A percentile compares a stretch with the other conserved stretches of the same genome.
Conservation (phyloP, 2,888 invertebrate genomes). For the Anarsia innoxiella region DNA sequence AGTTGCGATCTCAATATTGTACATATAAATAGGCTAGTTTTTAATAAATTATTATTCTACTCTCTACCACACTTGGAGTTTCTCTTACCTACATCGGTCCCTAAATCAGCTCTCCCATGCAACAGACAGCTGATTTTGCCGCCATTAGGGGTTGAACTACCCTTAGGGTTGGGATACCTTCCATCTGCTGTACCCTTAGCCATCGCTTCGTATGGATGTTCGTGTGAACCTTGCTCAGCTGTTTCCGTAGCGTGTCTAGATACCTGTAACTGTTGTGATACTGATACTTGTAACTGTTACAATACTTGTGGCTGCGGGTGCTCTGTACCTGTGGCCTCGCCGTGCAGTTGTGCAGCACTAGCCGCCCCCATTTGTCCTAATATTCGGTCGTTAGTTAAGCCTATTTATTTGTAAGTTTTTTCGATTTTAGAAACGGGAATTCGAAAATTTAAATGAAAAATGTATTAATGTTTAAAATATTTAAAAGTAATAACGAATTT, state of each 20-base stretch:
- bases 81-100: neutral
- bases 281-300: neutral
- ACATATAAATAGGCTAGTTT: too few species aligned
- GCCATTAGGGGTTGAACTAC: conserved; percentile 32
- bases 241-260: conserved; percentile 9
- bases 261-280: conserved; percentile 19
- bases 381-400: conserved; percentile 26
- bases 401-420: conserved; percentile 30
- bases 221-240: conserved; percentile 5
- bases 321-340: conserved; percentile 29
- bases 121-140: conserved; percentile 32
- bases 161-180: conserved; percentile 34
- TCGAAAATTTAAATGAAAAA: neutral
- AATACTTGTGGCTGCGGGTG: conserved; percentile 18
- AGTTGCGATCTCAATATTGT: too few species aligned
- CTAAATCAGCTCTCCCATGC: neutral
- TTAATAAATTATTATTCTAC: too few species aligned
- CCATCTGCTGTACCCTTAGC: conserved; percentile 33
- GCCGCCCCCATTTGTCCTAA: conserved; percentile 34
- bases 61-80: too few species aligned
- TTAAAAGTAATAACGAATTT: too few species aligned
- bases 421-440: neutral
- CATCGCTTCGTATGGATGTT: conserved; percentile 21
- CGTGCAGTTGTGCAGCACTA: conserved; percentile 25
- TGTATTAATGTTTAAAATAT: neutral